Evolutionary conservation across 2,113 vertebrate species (phyloP), one percentile per base, ranked within the genome.

Genomic region (Delphinus delphis): DNA sequence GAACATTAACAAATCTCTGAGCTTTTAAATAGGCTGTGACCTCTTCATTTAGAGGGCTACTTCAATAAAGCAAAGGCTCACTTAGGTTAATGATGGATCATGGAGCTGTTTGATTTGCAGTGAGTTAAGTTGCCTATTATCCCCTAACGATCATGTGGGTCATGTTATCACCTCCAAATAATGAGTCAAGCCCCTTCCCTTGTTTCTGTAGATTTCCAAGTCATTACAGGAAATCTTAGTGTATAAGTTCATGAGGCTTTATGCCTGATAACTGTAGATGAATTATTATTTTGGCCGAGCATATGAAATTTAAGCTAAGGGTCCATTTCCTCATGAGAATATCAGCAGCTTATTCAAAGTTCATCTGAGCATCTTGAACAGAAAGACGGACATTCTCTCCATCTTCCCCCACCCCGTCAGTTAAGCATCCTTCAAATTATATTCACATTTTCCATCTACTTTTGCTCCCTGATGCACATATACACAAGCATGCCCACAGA

Each of bases 61-160:
- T 99, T 98, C 98, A 96, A 73, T 98, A 98, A 98, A 98, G 97
- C 63, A 53, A 76, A 87, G 95, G 95, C 97, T 98, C 97, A 95
- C 96, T 98, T 98, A 98, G 98, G 98, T 98, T 99, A 99, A 99
- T 99, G 98, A 98, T 96, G 94, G 98, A 98, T 98, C 98, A 89
- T 97, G 97, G 97, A 92, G 95, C 92, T 98, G 95, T 98, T 98
- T 88, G 50, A 98, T 98, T 98, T 98, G 96, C 97, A 98, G 83
- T 93, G 92, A 97, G 80, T 94, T 96, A 95, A 81, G 96, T 98
- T 98, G 73, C 79, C 97, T 94, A 97, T 98, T 98, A 98, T 98
- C 96, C 76, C 95, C 76, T 97, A 96, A 97, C 97, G 97, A 98
- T 97, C 96, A 93, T 76, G 77, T 98, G 97, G 98, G 96, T 98